A percentile compares a stretch with the other conserved stretches of the same genome.
Conservation (phyloP, 2,797 vertebrate genomes). For the Eutrigla gurnardus region DNA sequence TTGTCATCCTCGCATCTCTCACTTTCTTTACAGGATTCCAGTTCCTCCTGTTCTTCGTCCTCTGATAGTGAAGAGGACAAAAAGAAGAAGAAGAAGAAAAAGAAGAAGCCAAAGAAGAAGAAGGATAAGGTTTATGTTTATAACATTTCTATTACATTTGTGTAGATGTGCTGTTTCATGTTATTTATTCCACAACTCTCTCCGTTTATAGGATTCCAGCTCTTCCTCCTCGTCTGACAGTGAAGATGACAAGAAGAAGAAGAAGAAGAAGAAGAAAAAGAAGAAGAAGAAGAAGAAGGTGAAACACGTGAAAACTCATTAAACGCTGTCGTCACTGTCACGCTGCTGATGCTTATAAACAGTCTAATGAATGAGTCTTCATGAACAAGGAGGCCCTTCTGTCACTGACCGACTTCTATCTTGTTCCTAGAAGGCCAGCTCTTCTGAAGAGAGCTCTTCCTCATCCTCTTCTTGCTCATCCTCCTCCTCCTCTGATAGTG, state of each 20-base stretch:
- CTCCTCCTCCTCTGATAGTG: slow-evolving; percentile 71
- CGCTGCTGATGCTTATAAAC: not conserved
- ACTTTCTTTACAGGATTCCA: slow-evolving; percentile 29
- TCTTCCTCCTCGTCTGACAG: slow-evolving; percentile 40
- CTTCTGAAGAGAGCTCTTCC: slow-evolving; percentile 60
- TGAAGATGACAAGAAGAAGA: slow-evolving; percentile 60
- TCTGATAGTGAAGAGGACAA: slow-evolving; percentile 50
- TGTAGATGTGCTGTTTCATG: not conserved
- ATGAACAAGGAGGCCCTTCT: not conserved
- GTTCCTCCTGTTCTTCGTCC: slow-evolving; percentile 11
- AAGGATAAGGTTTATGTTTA: slow-evolving; percentile 13
- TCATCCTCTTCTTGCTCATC: slow-evolving; percentile 44
- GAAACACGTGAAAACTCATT: not conserved
- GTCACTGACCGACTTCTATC: not conserved
- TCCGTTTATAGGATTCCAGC: slow-evolving; percentile 36
- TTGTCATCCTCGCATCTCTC: not conserved
- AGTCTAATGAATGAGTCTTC: not conserved
- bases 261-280: slow-evolving; percentile 59
- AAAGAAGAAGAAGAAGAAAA: slow-evolving; percentile 62
- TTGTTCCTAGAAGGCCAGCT: slow-evolving; percentile 52
- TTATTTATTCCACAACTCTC: not conserved
- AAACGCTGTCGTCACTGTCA: not conserved
- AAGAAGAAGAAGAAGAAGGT: slow-evolving; percentile 59
- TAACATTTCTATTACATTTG: not conserved
- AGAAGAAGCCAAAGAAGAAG: slow-evolving; percentile 57